Percentiles rank a stretch among this genome's conserved stretches.
phyloP scores from a whole-genome alignment of 2,888 invertebrate genomes.

The Cheilosia pagana region DNA sequence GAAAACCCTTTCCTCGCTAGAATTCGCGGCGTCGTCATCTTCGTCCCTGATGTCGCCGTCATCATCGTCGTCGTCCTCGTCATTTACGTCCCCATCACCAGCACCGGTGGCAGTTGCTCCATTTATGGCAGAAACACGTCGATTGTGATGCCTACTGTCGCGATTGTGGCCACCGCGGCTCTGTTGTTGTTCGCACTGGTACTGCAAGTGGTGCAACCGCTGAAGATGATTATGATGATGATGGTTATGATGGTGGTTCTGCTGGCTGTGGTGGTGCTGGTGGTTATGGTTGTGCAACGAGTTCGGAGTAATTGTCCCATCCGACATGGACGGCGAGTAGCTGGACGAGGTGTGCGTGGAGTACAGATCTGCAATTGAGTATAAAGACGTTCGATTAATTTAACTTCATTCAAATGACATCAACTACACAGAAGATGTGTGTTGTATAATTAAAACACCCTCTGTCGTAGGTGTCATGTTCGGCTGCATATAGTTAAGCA shows the following conservation, averaged over 20 bases:
- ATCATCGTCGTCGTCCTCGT: conserved; percentile 52
- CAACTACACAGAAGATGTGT: conserved; percentile 30
- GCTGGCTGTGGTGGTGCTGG: conserved; percentile 58
- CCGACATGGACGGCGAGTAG: conserved; percentile 83
- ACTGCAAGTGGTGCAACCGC: conserved; percentile 64
- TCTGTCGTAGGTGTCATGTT: conserved; percentile 72
- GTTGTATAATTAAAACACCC: conserved; percentile 74
- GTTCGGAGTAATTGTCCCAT: conserved; percentile 83
- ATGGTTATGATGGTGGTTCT: conserved; percentile 69
- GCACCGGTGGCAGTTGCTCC: conserved; percentile 68
- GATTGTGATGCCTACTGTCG: conserved; percentile 76
- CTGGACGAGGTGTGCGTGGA: conserved; percentile 84
- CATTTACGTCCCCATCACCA: conserved; percentile 68
- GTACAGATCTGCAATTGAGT: conserved; percentile 81
- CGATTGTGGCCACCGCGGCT: conserved; percentile 72
- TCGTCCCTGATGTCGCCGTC: conserved; percentile 64
- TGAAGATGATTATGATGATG: conserved; percentile 76
- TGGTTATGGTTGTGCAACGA: conserved; percentile 79
- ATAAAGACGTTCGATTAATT: conserved; percentile 73
- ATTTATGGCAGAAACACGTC: conserved; percentile 74
- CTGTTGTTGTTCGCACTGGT: conserved; percentile 74
- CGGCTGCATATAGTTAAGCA: conserved; percentile 36
- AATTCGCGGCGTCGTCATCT: conserved; percentile 74
- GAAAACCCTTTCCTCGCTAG: conserved; percentile 67
- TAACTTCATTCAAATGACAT: conserved; percentile 72